Evolutionary conservation across 2,113 vertebrate genomes (phyloP).

Genomic region (Bombycilla garrulus): DNA sequence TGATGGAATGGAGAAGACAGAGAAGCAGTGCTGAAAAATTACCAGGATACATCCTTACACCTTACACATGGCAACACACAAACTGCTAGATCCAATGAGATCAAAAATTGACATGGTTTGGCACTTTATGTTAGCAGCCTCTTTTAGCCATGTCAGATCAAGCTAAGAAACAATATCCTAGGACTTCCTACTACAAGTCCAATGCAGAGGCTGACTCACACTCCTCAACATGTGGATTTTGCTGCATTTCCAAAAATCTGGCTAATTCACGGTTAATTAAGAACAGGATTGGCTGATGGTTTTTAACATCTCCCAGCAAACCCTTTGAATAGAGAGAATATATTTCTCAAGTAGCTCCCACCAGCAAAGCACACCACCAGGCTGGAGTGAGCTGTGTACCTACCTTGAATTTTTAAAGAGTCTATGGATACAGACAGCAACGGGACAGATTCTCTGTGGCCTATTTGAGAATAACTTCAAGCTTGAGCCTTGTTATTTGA

Average conservation of each 20-base stretch:
- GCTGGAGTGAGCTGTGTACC: not conserved
- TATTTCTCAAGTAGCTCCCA: not conserved
- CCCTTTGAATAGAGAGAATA: not conserved
- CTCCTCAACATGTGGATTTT: not conserved
- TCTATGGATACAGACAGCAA: not conserved
- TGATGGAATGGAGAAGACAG: not conserved
- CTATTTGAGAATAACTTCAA: not conserved
- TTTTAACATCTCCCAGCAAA: not conserved
- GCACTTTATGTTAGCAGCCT: not conserved
- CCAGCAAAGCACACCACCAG: not conserved
- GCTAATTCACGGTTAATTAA: not conserved
- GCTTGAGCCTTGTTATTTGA: not conserved
- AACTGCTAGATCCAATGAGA: not conserved
- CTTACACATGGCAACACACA: not conserved
- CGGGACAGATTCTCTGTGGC: not conserved
- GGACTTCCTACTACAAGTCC: not conserved
- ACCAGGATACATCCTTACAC: no score
- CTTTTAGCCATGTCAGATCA: not conserved
- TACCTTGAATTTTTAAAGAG: not conserved
- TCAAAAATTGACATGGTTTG: not conserved
- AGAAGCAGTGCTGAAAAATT: not conserved
- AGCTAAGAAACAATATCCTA: not conserved
- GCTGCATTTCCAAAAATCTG: not conserved
- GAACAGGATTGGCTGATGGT: fast-evolving
- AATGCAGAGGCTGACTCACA: not conserved